Percentiles rank a stretch among this genome's conserved stretches.
Evolutionary conservation across 2,113 vertebrate genomes (phyloP).

Genomic region (Megalops atlanticus): DNA sequence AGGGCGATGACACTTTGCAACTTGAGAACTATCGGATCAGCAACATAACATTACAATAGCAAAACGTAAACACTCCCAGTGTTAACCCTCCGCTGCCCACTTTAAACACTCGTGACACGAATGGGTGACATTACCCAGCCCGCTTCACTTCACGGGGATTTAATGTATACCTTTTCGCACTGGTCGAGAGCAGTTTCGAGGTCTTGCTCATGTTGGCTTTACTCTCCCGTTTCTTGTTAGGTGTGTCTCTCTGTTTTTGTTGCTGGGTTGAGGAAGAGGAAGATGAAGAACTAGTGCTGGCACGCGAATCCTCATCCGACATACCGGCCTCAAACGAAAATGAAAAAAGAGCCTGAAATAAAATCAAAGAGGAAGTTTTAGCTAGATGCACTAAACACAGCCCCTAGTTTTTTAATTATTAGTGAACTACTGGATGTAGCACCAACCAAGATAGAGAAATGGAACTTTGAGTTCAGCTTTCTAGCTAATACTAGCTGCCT

Average conservation of each 20-base stretch:
- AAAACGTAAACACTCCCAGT: background rate
- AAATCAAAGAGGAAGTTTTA: background rate
- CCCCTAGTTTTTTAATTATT: background rate
- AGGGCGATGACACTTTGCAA: too few relatives aligned
- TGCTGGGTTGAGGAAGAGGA: constrained; percentile 80
- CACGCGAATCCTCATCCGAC: constrained; percentile 89
- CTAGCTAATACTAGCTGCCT: background rate
- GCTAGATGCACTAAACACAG: background rate
- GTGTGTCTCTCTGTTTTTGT: constrained; percentile 73
- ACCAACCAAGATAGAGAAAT: background rate
- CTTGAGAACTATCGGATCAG: too few relatives aligned
- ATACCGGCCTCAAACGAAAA: constrained; percentile 69
- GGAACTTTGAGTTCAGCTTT: background rate
- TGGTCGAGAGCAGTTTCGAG: constrained; percentile 83
- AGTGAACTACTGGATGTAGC: too few relatives aligned
- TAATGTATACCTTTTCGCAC: constrained; percentile 77
- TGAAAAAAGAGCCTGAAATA: constrained; percentile 12
- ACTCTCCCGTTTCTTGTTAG: constrained; percentile 81
- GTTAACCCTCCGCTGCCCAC: background rate
- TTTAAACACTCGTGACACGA: background rate
- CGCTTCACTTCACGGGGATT: too few relatives aligned
- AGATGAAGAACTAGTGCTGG: constrained; percentile 84
- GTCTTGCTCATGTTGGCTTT: constrained; percentile 88
- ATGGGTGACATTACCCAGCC: background rate
- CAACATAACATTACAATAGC: background rate